Base-by-base conservation (phyloP, 2,113 vertebrate genomes). In the Nycticebus coucang region DNA sequence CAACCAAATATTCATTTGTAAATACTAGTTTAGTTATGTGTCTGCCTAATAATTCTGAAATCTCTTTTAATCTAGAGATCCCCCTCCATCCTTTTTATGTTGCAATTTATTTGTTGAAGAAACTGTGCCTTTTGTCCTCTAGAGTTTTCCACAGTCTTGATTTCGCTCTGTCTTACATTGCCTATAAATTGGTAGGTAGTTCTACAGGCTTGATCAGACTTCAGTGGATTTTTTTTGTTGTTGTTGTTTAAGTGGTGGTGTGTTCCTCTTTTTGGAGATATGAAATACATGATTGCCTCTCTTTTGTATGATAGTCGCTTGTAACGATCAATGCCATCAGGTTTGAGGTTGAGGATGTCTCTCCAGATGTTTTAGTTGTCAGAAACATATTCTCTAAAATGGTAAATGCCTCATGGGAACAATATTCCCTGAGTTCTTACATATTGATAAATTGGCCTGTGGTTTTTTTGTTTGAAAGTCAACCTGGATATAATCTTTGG, bases 401-500 rank as follows among this genome's bases (percentile, higher is more conserved):
- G 66, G 64, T 75, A 87, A 92, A 37, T 22, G 12, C 66, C 69
- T 82, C n/a, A 35, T 84, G 45, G 33, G 53, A 93, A 77, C 9
- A 92, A 87, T 93, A 97, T 87, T 86, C 50, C 26, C 21, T 80
- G 77, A 81, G 24, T 92, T 94, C 64, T 94, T 87, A 5, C 13
- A 79, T 88, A 13, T 72, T 41, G 6, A 80, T 92, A 95, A 94
- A 81, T 90, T 64, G 33, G 57, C 95, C 62, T 41, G 26, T 93
- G 64, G 57, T 24, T 85, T 91, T 91, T 96, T 88, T 45, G 79
- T 88, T 85, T 95, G 57, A 68, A 97, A 14, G 0, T 83, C 30
- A 80, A 53, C 21, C 21, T 92, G 33, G 57, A 79, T 92, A 94
- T 92, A 64, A 37, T 91, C 59, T 89, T 93, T 85, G 30, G 33